Conservation (phyloP, 2,888 invertebrate species). For the Drosophila merina region DNA sequence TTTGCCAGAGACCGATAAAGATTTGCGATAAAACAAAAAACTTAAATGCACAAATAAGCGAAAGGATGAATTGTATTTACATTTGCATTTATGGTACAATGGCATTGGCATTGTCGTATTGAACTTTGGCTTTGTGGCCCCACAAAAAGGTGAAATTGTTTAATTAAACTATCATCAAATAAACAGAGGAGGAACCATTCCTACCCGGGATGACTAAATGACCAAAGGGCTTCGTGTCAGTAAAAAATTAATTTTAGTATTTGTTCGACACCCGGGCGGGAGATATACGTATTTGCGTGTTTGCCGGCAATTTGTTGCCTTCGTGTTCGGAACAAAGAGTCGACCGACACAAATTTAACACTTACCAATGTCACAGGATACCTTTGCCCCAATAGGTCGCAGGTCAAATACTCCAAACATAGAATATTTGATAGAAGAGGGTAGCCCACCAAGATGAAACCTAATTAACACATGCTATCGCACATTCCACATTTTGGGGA, state of each 20-base stretch:
- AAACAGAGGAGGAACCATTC: constrained; percentile 20
- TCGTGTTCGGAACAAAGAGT: constrained; percentile 27
- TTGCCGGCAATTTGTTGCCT: constrained; percentile 65
- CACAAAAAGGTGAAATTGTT: constrained; percentile 60
- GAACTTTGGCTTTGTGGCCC: constrained; percentile 33
- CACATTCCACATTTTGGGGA: constrained; percentile 32
- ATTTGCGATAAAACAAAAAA: constrained; percentile 29
- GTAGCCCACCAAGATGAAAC: constrained; percentile 45
- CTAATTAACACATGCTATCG: constrained; percentile 75
- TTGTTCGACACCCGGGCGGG: constrained; percentile 17
- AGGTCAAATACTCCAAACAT: neutral
- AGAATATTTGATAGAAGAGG: neutral
- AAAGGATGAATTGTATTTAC: constrained; percentile 27
- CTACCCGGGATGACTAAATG: neutral
- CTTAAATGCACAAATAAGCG: neutral
- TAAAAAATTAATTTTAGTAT: constrained; percentile 68
- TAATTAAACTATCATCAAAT: constrained; percentile 63
- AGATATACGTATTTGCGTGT: constrained; percentile 57
- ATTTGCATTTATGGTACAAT: neutral
- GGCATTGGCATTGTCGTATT: constrained; percentile 45
- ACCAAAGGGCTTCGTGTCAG: constrained; percentile 57
- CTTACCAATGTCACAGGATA: constrained; percentile 60
- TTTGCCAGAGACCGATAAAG: constrained; percentile 31
- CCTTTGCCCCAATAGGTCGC: neutral
- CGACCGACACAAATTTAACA: constrained; percentile 64